These are phyloP conservation scores for Cygnus atratus DNA, from an alignment of 2,113 vertebrate genomes.

Conservation along the genomic window DNA sequence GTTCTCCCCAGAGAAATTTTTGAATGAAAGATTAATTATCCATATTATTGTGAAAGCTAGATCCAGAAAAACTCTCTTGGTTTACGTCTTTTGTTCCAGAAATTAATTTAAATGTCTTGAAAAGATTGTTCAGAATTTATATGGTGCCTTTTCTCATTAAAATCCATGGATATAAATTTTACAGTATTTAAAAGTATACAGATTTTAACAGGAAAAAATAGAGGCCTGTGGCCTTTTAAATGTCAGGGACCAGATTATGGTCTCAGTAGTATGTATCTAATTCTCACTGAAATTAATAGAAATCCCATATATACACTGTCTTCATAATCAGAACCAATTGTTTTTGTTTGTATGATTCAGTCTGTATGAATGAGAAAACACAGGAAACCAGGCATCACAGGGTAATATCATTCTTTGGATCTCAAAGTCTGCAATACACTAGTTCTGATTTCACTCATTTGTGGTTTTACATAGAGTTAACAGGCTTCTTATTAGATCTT, in stretches of 20 bases:
- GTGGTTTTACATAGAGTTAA: not conserved
- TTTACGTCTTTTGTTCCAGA: constrained; percentile 61
- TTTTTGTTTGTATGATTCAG: not conserved
- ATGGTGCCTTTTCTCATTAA: constrained; percentile 62
- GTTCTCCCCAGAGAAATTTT: constrained; percentile 44
- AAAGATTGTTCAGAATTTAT: constrained; percentile 48
- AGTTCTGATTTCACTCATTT: not conserved
- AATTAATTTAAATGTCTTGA: constrained; percentile 60
- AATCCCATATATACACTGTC: not conserved
- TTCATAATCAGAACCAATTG: constrained; percentile 43
- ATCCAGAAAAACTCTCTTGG: constrained; percentile 51
- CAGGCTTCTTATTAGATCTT: not conserved
- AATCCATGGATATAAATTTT: constrained; percentile 24
- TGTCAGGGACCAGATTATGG: constrained; percentile 12
- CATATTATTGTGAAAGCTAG: constrained; percentile 58
- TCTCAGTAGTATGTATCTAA: not conserved
- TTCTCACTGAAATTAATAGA: constrained; percentile 22
- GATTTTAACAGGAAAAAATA: constrained; percentile 40
- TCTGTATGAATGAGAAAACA: not conserved
- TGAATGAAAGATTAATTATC: constrained; percentile 65
- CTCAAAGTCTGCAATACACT: not conserved
- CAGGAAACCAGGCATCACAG: not conserved
- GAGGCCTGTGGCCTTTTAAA: constrained; percentile 26
- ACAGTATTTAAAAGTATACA: constrained; percentile 34
- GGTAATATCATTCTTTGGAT: not conserved